Evolutionary conservation across 2,888 invertebrate species (phyloP).

Genomic region (Cataglyphis rosenhaueri): DNA sequence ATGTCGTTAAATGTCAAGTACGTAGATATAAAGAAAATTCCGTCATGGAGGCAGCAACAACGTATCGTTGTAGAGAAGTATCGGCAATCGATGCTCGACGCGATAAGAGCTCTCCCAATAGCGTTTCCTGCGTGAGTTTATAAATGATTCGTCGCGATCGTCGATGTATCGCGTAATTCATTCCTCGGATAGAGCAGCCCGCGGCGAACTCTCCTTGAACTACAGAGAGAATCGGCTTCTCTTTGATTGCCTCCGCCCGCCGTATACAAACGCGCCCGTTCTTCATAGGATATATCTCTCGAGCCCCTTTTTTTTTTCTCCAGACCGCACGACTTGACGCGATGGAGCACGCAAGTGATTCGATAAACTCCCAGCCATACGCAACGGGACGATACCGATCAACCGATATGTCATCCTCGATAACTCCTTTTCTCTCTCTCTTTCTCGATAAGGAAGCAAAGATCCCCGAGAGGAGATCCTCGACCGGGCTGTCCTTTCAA

Average conservation of each 20-base stretch:
- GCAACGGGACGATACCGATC: constrained; percentile 74
- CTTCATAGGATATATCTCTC: constrained; percentile 63
- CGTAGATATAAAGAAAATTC: not conserved
- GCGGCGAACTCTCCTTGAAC: constrained; percentile 51
- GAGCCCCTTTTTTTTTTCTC: constrained; percentile 47
- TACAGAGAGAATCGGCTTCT: constrained; percentile 64
- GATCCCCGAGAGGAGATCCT: constrained; percentile 28
- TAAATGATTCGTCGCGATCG: constrained; percentile 60
- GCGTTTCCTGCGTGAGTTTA: constrained; percentile 47
- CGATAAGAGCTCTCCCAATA: constrained; percentile 36
- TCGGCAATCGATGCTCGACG: constrained; percentile 30
- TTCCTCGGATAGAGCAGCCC: constrained; percentile 48
- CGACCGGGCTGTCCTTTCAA: constrained; percentile 55
- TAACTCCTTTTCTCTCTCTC: constrained; percentile 52
- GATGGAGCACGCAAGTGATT: constrained; percentile 66
- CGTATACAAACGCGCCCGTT: constrained; percentile 57
- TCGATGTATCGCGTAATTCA: constrained; percentile 57
- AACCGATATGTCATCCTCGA: constrained; percentile 71
- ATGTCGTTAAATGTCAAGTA: constrained; percentile 24
- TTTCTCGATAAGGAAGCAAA: constrained; percentile 64
- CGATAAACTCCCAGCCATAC: constrained; percentile 73
- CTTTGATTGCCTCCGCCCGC: constrained; percentile 68
- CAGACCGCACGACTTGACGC: constrained; percentile 59
- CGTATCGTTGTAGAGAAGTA: constrained; percentile 6
- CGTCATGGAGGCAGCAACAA: not conserved